A percentile compares a stretch with the other conserved stretches of the same genome.
Conservation (phyloP, 2,797 vertebrate genomes). For the Pelodytes ibericus region DNA sequence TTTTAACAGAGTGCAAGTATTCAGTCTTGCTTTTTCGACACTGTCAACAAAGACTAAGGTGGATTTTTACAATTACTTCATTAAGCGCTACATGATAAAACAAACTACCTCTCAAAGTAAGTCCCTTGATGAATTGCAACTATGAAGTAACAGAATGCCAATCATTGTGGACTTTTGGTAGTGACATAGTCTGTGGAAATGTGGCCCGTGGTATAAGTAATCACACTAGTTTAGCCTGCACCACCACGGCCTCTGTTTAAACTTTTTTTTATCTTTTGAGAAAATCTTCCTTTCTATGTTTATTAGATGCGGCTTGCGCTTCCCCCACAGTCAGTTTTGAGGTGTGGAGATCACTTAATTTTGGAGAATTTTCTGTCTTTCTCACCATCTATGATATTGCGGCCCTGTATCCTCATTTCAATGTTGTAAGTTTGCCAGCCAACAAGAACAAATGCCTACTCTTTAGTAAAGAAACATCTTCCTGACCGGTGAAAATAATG, state of each 20-base stretch:
- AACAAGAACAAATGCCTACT: too few species aligned
- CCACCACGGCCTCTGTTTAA: too few species aligned
- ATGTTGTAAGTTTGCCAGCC: slow-evolving; percentile 31
- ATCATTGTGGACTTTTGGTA: too few species aligned
- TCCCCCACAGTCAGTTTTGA: neutral
- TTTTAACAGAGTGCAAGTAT: slow-evolving; percentile 27
- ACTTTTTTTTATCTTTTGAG: neutral
- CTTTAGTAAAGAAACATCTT: too few species aligned
- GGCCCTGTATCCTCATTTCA: slow-evolving; percentile 20
- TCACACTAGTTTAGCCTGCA: too few species aligned
- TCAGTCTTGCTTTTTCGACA: slow-evolving; percentile 12
- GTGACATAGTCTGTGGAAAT: too few species aligned
- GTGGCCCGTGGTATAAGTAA: too few species aligned
- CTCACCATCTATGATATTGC: slow-evolving; percentile 29
- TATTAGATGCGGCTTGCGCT: slow-evolving; percentile 35
- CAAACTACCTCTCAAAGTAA: slow-evolving; percentile 12
- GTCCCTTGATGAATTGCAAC: neutral
- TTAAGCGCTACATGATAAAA: slow-evolving; percentile 1
- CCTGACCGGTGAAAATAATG: too few species aligned
- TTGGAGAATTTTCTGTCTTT: slow-evolving; percentile 25
- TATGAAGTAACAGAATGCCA: too few species aligned
- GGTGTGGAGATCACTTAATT: slow-evolving; percentile 31
- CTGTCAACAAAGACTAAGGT: neutral
- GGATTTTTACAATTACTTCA: slow-evolving; percentile 28
- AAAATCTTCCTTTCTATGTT: neutral